phyloP scores from a whole-genome alignment of 2,113 vertebrate genomes.

The Perca flavescens region DNA sequence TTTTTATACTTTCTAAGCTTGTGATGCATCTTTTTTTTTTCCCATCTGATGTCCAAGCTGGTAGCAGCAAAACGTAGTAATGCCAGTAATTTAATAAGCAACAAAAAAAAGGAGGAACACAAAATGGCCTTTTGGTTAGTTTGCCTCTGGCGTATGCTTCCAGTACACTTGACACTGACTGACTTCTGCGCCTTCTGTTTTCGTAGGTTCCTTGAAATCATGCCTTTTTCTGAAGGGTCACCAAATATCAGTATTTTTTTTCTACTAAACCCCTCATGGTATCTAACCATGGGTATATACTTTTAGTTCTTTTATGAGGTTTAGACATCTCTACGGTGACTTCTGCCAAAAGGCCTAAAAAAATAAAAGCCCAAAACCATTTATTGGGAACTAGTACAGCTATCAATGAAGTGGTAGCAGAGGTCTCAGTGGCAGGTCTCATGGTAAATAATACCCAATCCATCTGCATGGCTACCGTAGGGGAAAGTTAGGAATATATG shows the following conservation, averaged over 20 bases:
- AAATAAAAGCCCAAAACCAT: background rate
- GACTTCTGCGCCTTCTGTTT: background rate
- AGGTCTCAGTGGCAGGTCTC: background rate
- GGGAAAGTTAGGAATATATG: background rate
- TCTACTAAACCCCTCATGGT: background rate
- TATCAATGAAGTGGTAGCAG: background rate
- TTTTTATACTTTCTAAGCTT: background rate
- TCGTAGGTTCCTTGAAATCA: constrained; percentile 3
- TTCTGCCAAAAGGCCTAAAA: background rate
- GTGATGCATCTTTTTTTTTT: background rate
- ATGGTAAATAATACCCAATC: background rate
- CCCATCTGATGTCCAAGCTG: background rate
- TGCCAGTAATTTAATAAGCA: background rate
- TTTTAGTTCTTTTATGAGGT: background rate
- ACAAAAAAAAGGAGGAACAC: background rate
- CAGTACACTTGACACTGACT: background rate
- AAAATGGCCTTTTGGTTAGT: background rate
- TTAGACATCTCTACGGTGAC: background rate
- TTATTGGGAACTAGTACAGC: background rate
- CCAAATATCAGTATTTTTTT: background rate
- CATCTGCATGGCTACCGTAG: too few species aligned
- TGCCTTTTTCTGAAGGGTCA: constrained; percentile 17
- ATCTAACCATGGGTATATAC: too few species aligned
- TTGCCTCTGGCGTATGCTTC: constrained; percentile 1
- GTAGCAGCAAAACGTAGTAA: background rate